Evolutionary conservation across 1,140 invertebrate species (phyloP).

Genomic region (Calliopsis andreniformis): DNA sequence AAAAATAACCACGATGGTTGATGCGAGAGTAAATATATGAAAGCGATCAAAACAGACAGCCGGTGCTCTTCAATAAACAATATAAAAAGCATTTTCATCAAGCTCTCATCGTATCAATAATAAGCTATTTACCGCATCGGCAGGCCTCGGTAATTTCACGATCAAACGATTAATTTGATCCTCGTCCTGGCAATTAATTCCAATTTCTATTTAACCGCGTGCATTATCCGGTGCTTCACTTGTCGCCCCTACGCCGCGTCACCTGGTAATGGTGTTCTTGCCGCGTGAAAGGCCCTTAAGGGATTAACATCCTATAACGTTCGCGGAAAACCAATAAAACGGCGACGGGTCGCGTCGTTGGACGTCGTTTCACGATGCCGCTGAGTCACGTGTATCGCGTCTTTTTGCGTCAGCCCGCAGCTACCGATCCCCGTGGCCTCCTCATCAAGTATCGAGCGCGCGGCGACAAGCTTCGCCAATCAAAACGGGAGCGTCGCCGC

Average conservation of each 20-base stretch:
- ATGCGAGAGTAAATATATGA: too few relatives aligned
- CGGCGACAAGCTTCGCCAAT: slow-evolving; percentile 49
- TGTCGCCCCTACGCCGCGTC: background rate
- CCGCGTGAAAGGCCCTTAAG: background rate
- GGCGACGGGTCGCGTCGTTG: background rate
- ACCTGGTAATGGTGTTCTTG: background rate
- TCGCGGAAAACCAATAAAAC: slow-evolving; percentile 6
- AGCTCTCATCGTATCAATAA: too few relatives aligned
- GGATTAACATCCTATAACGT: slow-evolving; percentile 2
- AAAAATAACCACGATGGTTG: too few relatives aligned
- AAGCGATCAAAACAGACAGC: too few relatives aligned
- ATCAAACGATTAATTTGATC: slow-evolving; percentile 7
- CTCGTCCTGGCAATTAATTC: slow-evolving; percentile 3
- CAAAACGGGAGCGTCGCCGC: slow-evolving; percentile 47
- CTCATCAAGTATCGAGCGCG: slow-evolving; percentile 21
- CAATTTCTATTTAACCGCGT: background rate
- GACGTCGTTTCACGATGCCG: slow-evolving; percentile 4
- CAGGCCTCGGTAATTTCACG: too few relatives aligned
- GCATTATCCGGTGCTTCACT: background rate
- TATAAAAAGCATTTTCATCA: too few relatives aligned
- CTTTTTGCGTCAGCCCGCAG: slow-evolving; percentile 11
- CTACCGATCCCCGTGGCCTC: background rate
- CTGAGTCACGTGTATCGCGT: slow-evolving; percentile 3
- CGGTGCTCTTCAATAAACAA: too few relatives aligned
- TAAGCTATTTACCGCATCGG: too few relatives aligned